A percentile compares a stretch with the other conserved stretches of the same genome.
Conservation (phyloP, 2,888 invertebrate species). For the Metellina segmentata region DNA sequence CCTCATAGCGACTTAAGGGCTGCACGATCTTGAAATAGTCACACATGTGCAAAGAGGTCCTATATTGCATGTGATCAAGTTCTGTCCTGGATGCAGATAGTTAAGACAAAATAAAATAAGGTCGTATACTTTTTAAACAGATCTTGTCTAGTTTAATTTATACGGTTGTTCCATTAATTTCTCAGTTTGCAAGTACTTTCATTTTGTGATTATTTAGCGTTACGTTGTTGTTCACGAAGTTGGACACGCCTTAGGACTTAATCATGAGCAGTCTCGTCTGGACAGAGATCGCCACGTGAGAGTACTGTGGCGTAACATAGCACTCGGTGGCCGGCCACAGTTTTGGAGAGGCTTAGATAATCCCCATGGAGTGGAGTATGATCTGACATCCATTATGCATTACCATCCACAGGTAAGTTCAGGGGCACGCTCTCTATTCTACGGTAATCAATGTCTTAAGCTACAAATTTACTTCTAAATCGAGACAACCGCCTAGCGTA, state of each 20-base stretch:
- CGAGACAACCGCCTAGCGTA: too few species aligned
- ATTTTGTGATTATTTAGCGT: slow-evolving; percentile 21
- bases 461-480: background rate
- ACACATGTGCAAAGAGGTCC: too few species aligned
- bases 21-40: too few species aligned
- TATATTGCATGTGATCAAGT: background rate
- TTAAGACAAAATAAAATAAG: too few species aligned
- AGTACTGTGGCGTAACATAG: slow-evolving; percentile 71
- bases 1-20: too few species aligned
- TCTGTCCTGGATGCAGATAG: too few species aligned
- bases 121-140: too few species aligned
- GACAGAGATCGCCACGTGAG: slow-evolving; percentile 66
- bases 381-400: slow-evolving; percentile 77
- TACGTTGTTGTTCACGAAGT: slow-evolving; percentile 73
- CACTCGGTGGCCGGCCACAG: slow-evolving; percentile 60
- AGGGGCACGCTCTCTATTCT: background rate
- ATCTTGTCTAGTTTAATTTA: too few species aligned
- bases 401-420: slow-evolving; percentile 75
- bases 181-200: background rate
- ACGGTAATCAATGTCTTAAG: background rate
- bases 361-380: slow-evolving; percentile 74
- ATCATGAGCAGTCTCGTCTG: slow-evolving; percentile 71
- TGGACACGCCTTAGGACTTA: slow-evolving; percentile 71
- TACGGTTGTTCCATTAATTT: too few species aligned
- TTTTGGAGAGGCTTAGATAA: slow-evolving; percentile 69